A percentile compares a stretch with the other conserved stretches of the same genome.
These are phyloP conservation scores for Neocrepidodera transversa DNA, from an alignment of 2,888 invertebrate species.

Conservation along the genomic window DNA sequence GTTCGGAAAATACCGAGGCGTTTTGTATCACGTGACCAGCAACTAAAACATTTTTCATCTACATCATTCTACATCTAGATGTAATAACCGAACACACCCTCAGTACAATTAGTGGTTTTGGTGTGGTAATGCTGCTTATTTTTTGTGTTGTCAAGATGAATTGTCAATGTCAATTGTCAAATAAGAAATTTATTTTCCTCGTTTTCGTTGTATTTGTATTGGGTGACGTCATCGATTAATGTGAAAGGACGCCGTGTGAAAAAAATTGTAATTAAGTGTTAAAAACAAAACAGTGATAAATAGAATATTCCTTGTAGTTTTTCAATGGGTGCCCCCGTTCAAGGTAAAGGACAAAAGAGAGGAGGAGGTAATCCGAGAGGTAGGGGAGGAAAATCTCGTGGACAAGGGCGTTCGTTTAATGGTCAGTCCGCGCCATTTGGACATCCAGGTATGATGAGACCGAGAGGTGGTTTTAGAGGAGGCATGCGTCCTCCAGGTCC, in stretches of 20 bases:
- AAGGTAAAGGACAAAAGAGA: constrained; percentile 43
- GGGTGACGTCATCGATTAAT: background rate
- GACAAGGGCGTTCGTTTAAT: constrained; percentile 47
- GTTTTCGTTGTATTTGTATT: too few species aligned
- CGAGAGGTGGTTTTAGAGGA: constrained; percentile 48
- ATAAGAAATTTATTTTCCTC: too few species aligned
- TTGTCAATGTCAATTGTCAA: too few species aligned
- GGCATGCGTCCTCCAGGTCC: constrained; percentile 49
- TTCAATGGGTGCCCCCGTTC: constrained; percentile 49
- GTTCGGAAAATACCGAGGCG: too few species aligned
- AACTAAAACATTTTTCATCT: too few species aligned
- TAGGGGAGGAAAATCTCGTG: constrained; percentile 43
- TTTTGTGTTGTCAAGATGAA: too few species aligned
- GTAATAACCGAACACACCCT: too few species aligned
- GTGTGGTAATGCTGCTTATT: too few species aligned
- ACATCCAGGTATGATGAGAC: constrained; percentile 40
- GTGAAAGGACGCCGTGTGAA: constrained; percentile 2
- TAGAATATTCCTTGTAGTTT: background rate
- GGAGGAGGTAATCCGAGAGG: constrained; percentile 40
- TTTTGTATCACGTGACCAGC: too few species aligned
- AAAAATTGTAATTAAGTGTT: background rate
- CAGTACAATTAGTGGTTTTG: too few species aligned
- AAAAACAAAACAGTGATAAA: constrained; percentile 8
- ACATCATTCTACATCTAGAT: too few species aligned
- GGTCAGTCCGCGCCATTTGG: constrained; percentile 42